These are phyloP conservation scores for Polydrusus tereticollis DNA, from an alignment of 2,888 invertebrate species.

Conservation along the genomic window DNA sequence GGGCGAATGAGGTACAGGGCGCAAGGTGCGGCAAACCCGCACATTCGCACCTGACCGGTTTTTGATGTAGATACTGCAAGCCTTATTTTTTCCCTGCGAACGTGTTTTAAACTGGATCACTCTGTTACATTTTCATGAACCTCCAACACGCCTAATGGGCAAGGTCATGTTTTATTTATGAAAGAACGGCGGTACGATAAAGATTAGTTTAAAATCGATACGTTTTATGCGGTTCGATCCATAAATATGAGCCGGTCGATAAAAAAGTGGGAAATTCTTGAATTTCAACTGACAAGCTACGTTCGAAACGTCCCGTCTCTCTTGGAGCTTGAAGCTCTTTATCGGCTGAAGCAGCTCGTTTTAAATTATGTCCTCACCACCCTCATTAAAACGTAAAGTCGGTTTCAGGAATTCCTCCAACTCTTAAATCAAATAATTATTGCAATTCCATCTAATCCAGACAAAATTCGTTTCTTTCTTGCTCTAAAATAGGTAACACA, in stretches of 20 bases:
- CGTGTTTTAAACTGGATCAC: constrained; percentile 23
- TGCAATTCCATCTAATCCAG: too few species aligned
- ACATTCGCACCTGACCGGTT: background rate
- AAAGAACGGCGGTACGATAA: constrained; percentile 4
- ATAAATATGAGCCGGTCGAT: background rate
- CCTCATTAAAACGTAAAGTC: too few species aligned
- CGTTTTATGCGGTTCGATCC: background rate
- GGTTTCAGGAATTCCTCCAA: too few species aligned
- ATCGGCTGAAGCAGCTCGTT: too few species aligned
- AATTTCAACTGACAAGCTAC: background rate
- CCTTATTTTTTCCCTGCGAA: background rate
- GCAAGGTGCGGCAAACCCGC: too few species aligned
- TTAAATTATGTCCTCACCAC: too few species aligned
- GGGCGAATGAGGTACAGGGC: too few species aligned
- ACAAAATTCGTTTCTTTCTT: too few species aligned
- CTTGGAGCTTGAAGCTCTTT: too few species aligned
- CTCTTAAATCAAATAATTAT: too few species aligned
- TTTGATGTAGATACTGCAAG: background rate
- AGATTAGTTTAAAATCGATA: constrained; percentile 14
- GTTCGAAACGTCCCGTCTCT: too few species aligned
- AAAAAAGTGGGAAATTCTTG: background rate
- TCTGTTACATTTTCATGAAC: constrained; percentile 43
- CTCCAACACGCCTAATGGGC: constrained; percentile 39
- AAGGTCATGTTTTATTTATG: constrained; percentile 22
- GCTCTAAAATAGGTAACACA: too few species aligned